Conservation (phyloP, 2,113 vertebrate species). For the Crotalus horridus region DNA sequence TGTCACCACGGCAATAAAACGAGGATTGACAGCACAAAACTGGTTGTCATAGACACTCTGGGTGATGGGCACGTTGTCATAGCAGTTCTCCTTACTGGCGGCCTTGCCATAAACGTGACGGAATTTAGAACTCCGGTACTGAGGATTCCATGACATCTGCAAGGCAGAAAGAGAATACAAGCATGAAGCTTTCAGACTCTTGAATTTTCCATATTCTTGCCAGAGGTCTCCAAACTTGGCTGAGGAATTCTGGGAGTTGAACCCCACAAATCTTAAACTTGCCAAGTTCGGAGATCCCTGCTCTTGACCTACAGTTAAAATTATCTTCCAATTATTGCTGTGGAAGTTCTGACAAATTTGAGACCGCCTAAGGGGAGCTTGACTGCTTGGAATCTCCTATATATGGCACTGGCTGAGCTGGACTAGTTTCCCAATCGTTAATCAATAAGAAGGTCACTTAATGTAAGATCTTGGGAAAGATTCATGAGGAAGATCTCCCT, state of each 20-base stretch:
- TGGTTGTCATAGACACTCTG: conserved; percentile 89
- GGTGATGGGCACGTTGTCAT: conserved; percentile 84
- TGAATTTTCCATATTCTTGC: neutral
- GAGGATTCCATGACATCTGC: conserved; percentile 91
- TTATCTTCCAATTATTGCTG: neutral
- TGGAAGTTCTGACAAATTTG: neutral
- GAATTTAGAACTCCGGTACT: conserved; percentile 85
- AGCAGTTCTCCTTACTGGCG: conserved; percentile 80
- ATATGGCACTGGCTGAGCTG: neutral
- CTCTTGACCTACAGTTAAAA: neutral
- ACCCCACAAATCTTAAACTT: neutral
- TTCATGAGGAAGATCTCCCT: neutral
- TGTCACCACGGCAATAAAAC: conserved; percentile 89
- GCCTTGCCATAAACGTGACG: conserved; percentile 86
- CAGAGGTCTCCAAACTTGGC: neutral
- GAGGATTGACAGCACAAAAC: conserved; percentile 88
- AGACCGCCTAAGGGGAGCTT: neutral
- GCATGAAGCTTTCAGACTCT: neutral
- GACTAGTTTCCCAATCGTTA: neutral
- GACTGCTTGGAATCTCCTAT: neutral
- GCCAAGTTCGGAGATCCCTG: neutral
- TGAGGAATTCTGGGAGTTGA: neutral
- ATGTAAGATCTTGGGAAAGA: neutral
- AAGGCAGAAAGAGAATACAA: neutral
- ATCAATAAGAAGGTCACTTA: neutral